Conservation (phyloP, 2,888 invertebrate species). For the Lasioglossum leucozonium region DNA sequence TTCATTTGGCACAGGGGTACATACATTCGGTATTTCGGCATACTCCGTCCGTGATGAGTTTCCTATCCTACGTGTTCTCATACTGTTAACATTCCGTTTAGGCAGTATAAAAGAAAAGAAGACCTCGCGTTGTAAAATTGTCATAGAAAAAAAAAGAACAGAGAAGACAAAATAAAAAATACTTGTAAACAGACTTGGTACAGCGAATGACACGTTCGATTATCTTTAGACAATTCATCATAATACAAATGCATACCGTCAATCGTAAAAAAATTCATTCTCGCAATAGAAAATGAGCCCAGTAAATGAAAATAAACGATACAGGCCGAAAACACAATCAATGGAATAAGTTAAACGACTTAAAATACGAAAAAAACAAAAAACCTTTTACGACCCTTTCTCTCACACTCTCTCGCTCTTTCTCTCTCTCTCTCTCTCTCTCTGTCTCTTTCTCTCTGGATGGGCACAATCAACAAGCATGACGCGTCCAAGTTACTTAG, state of each 20-base stretch:
- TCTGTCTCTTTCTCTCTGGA: background rate
- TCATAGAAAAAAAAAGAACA: slow-evolving; percentile 55
- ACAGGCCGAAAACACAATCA: slow-evolving; percentile 17
- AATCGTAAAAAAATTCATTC: slow-evolving; percentile 30
- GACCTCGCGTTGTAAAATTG: slow-evolving; percentile 53
- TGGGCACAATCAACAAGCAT: slow-evolving; percentile 36
- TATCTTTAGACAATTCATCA: slow-evolving; percentile 65
- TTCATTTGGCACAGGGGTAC: slow-evolving; percentile 83
- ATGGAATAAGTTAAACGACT: slow-evolving; percentile 37
- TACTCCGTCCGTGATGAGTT: slow-evolving; percentile 79
- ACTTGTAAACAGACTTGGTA: slow-evolving; percentile 68
- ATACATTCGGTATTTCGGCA: slow-evolving; percentile 75
- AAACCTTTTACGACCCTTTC: slow-evolving; percentile 7
- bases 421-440: background rate
- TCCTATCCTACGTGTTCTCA: slow-evolving; percentile 76
- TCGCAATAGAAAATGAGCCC: slow-evolving; percentile 18
- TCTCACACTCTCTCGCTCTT: background rate
- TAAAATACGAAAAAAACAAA: slow-evolving; percentile 22
- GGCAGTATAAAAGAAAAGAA: slow-evolving; percentile 66
- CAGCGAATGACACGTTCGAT: slow-evolving; percentile 80
- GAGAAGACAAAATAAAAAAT: slow-evolving; percentile 61
- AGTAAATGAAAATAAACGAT: slow-evolving; percentile 6
- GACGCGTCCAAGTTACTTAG: slow-evolving; percentile 32
- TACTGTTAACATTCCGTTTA: slow-evolving; percentile 70
- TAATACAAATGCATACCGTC: slow-evolving; percentile 26